Base-by-base conservation (phyloP, 2,888 invertebrate species). In the Aleiodes testaceus region DNA sequence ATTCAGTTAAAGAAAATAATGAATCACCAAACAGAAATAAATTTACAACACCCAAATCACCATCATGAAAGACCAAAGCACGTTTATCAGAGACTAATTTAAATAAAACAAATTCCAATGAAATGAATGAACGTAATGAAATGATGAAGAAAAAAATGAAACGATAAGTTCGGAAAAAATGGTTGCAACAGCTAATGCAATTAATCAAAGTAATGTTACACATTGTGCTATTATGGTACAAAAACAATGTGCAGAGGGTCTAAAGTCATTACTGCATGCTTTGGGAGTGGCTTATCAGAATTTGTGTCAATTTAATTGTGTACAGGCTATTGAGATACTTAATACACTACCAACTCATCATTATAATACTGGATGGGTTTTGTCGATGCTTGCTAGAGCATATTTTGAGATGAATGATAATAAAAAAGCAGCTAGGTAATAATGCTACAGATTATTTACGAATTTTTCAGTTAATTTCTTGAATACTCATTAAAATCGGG, bases 1-100 rank as follows among this genome's bases (percentile, higher is more conserved):
- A n/a, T n/a, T n/a, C n/a, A n/a, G n/a, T 97, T 0, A 97, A 97
- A 90, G 97, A 97, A 90, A 97, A 97, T 86, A 97, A 96, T 85
- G 97, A 97, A 87, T 95, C 95, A 64, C 96, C 96, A 66, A 95
- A 94, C 87, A 91, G 93, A 82, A 93, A 93, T 83, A 95, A 96
- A 88, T 95, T 96, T 87, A 93, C 93, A 50, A 94, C 95, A 74
- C 96, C 97, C 18, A 95, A 96, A 86, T 96, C 96, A 70, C 96
- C 97, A 11, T 94, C 95, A 59, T 92, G 96, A 70, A 97, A 97
- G 90, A 94, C 94, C 77, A 97, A 97, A 89, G 93, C 95, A 82
- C 91, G 94, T 74, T 90, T 93, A 79, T 90, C 93, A 70, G 95
- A 95, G 88, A 93, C 92, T 81, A 91, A 90, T 82, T 88, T 92